Percentiles rank a stretch among this genome's conserved stretches.
Evolutionary conservation across 92 coral and sea anemone genomes (phyloP).

Genomic region (Epizoanthus illoricatus): DNA sequence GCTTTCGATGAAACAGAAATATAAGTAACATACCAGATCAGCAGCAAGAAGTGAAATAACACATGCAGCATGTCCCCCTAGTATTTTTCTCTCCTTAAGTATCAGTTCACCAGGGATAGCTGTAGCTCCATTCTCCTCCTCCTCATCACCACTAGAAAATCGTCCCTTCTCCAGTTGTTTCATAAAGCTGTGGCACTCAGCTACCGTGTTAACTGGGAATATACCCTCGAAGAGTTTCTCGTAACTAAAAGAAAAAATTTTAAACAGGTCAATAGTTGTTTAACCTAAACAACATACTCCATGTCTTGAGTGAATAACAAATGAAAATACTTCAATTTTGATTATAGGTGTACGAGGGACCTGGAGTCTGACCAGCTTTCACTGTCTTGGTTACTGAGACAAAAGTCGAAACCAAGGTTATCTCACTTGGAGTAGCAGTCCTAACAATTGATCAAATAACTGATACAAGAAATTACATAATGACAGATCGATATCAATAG

Average conservation of each 20-base stretch:
- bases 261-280: background rate
- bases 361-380: no score
- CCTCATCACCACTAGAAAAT: background rate
- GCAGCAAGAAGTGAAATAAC: conserved; percentile 22
- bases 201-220: background rate
- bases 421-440: no score
- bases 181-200: conserved; percentile 17
- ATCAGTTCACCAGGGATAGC: conserved; percentile 5
- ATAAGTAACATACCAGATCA: conserved; percentile 9
- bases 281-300: background rate
- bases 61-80: conserved; percentile 25
- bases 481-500: no score
- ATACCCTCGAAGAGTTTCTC: conserved; percentile 6
- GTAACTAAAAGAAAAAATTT: conserved; percentile 8
- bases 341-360: no score
- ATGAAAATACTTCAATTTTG: no score
- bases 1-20: background rate
- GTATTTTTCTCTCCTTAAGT: background rate
- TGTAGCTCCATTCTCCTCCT: background rate
- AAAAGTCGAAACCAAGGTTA: no score
- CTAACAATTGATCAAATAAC: no score
- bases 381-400: no score
- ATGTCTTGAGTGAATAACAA: no score
- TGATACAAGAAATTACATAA: no score
- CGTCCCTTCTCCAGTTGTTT: conserved; percentile 16